phyloP scores from a whole-genome alignment of 2,797 vertebrate genomes.

The Chaetodon trifasciatus region DNA sequence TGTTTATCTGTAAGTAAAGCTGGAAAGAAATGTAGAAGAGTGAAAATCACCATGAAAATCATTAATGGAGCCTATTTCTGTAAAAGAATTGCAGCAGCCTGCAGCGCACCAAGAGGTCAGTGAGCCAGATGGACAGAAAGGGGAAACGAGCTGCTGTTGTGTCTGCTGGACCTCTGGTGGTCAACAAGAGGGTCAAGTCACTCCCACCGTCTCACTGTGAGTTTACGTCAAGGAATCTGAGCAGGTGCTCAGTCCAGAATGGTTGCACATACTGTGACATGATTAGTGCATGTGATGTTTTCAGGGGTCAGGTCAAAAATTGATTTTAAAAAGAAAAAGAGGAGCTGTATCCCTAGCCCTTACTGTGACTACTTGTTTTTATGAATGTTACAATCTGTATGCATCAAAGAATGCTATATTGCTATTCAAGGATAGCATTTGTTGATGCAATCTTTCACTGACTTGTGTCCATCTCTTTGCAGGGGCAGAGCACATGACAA shows the following conservation, averaged over 20 bases:
- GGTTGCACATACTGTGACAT: neutral
- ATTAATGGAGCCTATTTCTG: neutral
- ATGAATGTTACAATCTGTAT: neutral
- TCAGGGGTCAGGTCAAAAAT: neutral
- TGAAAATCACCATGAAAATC: neutral
- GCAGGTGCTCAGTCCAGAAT: neutral
- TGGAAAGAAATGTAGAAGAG: neutral
- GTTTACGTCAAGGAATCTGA: constrained; percentile 21
- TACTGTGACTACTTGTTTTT: neutral
- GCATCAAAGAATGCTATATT: neutral
- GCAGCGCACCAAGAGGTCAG: constrained; percentile 52
- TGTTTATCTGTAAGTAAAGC: neutral
- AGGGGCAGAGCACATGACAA: constrained; percentile 64
- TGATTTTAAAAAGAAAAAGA: neutral
- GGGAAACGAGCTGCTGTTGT: constrained; percentile 53
- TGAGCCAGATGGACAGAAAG: neutral
- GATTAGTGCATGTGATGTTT: neutral
- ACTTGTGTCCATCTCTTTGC: constrained; percentile 37
- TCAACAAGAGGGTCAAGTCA: constrained; percentile 36
- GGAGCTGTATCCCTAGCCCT: neutral
- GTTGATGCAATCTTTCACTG: neutral
- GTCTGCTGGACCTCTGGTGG: constrained; percentile 77
- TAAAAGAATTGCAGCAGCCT: constrained; percentile 65
- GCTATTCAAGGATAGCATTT: neutral
- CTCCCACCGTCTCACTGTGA: constrained; percentile 57